phyloP scores from a whole-genome alignment of 2,888 invertebrate species.

The Cartodere bifasciata region DNA sequence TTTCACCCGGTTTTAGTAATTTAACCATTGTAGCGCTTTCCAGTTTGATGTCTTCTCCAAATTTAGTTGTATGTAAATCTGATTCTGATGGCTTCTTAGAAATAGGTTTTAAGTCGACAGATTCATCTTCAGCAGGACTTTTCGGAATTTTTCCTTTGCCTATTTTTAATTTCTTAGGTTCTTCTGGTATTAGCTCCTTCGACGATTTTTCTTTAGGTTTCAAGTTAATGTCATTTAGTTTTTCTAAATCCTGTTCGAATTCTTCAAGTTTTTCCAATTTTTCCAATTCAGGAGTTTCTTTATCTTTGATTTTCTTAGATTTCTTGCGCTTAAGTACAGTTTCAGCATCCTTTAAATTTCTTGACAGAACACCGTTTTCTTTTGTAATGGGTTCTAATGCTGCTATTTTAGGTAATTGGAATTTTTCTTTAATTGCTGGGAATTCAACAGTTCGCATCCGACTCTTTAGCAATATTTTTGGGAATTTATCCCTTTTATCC shows the following conservation, averaged over 20 bases:
- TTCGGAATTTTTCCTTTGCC: constrained; percentile 38
- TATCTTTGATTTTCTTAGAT: constrained; percentile 28
- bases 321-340: constrained; percentile 34
- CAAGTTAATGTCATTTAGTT: constrained; percentile 30
- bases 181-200: constrained; percentile 24
- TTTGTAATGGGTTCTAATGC: constrained; percentile 32
- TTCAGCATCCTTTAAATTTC: constrained; percentile 38
- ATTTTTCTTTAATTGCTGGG: constrained; percentile 32
- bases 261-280: constrained; percentile 34
- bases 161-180: constrained; percentile 29
- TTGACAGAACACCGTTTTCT: constrained; percentile 37
- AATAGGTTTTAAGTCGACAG: constrained; percentile 40
- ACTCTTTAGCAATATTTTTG: constrained; percentile 37
- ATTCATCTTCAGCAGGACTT: constrained; percentile 32
- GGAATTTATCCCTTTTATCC: constrained; percentile 29
- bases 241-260: constrained; percentile 32
- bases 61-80: no score
- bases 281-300: constrained; percentile 19
- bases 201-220: constrained; percentile 24
- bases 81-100: constrained; percentile 34
- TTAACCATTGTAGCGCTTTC: constrained; percentile 11
- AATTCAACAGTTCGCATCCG: constrained; percentile 34
- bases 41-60: constrained; percentile 13
- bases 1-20: no score
- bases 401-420: constrained; percentile 28